These are phyloP conservation scores for Sisyra terminalis DNA, from an alignment of 2,888 invertebrate genomes.

Conservation along the genomic window DNA sequence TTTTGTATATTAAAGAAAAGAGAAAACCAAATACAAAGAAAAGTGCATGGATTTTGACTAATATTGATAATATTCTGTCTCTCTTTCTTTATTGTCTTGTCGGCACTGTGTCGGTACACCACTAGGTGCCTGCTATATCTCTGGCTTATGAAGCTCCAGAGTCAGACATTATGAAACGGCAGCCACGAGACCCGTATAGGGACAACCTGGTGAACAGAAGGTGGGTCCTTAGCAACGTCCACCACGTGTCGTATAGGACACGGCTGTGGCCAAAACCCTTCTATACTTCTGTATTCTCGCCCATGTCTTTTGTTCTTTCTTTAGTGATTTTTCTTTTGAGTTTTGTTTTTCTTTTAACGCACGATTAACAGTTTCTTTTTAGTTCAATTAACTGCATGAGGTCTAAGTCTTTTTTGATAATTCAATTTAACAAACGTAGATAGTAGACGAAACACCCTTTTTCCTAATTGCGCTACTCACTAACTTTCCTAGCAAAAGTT, in stretches of 20 bases:
- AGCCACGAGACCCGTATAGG: constrained; percentile 92
- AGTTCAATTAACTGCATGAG: too few species aligned
- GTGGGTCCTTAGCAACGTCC: constrained; percentile 37
- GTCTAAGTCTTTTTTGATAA: too few species aligned
- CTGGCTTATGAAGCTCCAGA: constrained; percentile 98
- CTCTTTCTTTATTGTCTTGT: constrained; percentile 7
- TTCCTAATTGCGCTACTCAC: too few species aligned
- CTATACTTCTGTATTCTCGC: too few species aligned
- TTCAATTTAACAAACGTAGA: too few species aligned
- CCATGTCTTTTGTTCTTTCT: too few species aligned
- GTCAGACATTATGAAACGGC: constrained; percentile 98
- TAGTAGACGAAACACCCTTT: too few species aligned
- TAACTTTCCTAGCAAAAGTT: too few species aligned
- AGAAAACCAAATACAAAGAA: not conserved
- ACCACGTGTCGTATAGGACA: not conserved
- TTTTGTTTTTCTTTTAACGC: too few species aligned
- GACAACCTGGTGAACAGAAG: constrained; percentile 99
- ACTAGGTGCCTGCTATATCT: constrained; percentile 94
- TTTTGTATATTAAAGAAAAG: constrained; percentile 1
- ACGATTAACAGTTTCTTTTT: too few species aligned
- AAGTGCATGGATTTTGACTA: constrained; percentile 8
- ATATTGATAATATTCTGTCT: not conserved
- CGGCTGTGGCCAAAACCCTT: not conserved
- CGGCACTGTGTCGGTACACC: constrained; percentile 30
- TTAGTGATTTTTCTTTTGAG: too few species aligned